These are phyloP conservation scores for Pangasius djambal DNA, from an alignment of 2,797 vertebrate genomes.

Conservation along the genomic window DNA sequence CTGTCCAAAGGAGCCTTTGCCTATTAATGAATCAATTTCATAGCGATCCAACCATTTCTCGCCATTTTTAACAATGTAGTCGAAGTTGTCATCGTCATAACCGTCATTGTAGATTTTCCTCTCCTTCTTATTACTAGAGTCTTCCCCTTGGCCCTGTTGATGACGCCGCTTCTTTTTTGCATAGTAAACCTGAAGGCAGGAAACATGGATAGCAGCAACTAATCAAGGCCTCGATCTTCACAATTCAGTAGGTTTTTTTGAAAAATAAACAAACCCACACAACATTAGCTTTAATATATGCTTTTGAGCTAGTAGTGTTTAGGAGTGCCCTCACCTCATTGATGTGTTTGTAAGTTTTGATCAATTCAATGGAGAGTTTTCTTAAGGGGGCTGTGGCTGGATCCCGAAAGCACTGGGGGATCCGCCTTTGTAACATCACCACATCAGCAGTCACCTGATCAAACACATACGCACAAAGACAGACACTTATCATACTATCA, in stretches of 20 bases:
- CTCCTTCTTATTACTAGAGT: slow-evolving; percentile 99
- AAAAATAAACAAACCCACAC: not conserved
- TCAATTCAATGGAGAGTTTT: slow-evolving; percentile 99
- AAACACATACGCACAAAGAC: slow-evolving; percentile 29
- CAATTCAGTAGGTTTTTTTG: too few species aligned
- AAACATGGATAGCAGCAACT: not conserved
- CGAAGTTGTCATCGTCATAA: slow-evolving; percentile 99
- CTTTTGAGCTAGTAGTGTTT: not conserved
- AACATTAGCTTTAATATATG: not conserved
- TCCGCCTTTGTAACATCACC: slow-evolving; percentile 90
- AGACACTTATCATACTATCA: not conserved
- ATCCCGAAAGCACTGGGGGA: slow-evolving; percentile 99
- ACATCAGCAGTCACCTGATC: slow-evolving; percentile 56
- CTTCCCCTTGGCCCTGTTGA: slow-evolving; percentile 98
- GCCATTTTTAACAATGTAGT: slow-evolving; percentile 99
- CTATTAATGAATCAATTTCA: slow-evolving; percentile 99
- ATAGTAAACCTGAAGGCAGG: slow-evolving; percentile 92
- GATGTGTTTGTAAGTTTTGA: slow-evolving; percentile 99
- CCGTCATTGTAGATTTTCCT: slow-evolving; percentile 98
- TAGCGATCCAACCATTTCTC: slow-evolving; percentile 99
- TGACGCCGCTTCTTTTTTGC: slow-evolving; percentile 99
- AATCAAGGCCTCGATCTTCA: not conserved
- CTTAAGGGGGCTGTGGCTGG: slow-evolving; percentile 97
- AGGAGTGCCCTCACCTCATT: slow-evolving; percentile 88
- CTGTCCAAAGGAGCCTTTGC: slow-evolving; percentile 99